phyloP scores from a whole-genome alignment of 2,797 vertebrate genomes.

The Microctenopoma stevenorrisi region DNA sequence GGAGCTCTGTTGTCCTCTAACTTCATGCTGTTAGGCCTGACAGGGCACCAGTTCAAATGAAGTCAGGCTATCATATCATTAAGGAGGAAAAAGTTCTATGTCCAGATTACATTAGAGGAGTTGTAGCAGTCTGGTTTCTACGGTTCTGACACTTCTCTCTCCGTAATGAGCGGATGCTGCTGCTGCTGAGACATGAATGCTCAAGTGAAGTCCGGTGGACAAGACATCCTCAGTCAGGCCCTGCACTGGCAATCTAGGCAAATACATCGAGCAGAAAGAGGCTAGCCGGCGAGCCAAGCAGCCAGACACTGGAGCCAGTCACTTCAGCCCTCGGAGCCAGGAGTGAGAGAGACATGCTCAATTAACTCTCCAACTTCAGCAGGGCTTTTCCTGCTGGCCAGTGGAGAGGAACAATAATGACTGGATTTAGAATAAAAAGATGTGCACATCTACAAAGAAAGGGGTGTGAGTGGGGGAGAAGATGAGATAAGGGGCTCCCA shows the following conservation, averaged over 20 bases:
- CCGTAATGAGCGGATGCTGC: constrained; percentile 84
- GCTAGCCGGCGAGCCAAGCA: constrained; percentile 63
- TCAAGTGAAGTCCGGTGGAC: constrained; percentile 84
- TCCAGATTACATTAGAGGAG: constrained; percentile 86
- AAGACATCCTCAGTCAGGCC: constrained; percentile 77
- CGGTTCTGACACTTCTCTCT: constrained; percentile 83
- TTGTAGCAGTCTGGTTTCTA: constrained; percentile 76
- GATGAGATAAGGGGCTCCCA: constrained; percentile 78
- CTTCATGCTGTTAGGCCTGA: constrained; percentile 78
- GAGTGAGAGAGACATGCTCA: constrained; percentile 81
- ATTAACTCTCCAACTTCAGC: constrained; percentile 86
- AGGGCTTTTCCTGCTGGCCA: constrained; percentile 83
- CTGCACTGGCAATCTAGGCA: constrained; percentile 81
- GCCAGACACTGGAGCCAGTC: constrained; percentile 70
- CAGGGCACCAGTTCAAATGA: constrained; percentile 76
- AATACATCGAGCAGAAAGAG: constrained; percentile 78
- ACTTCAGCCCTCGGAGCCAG: constrained; percentile 69
- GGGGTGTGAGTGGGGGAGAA: constrained; percentile 67
- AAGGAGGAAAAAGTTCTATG: constrained; percentile 83
- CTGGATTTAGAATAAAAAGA: constrained; percentile 88
- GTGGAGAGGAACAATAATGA: constrained; percentile 86
- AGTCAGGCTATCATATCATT: constrained; percentile 85
- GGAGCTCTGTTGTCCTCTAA: constrained; percentile 52
- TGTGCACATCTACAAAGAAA: constrained; percentile 84
- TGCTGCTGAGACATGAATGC: constrained; percentile 82